Evolutionary conservation across 2,888 invertebrate genomes (phyloP).

Genomic region (Tachystola acroxantha): DNA sequence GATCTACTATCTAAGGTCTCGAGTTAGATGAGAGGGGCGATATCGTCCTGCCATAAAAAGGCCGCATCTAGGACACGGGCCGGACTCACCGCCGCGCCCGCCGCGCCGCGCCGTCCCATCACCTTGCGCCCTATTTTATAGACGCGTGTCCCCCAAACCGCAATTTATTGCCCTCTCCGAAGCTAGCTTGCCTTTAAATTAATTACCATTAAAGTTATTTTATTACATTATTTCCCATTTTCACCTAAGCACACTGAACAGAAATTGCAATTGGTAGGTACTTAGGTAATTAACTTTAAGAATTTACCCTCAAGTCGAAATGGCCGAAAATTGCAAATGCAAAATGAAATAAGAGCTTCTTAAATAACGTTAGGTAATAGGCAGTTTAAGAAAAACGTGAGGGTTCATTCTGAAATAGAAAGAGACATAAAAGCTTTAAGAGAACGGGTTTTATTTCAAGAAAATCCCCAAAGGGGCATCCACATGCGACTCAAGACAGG

Average conservation of each 20-base stretch:
- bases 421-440: too few species aligned
- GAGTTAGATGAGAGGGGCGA: slow-evolving; percentile 62
- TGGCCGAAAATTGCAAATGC: neutral
- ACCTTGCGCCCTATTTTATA: slow-evolving; percentile 63
- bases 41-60: slow-evolving; percentile 70
- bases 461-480: slow-evolving; percentile 3
- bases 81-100: slow-evolving; percentile 24
- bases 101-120: slow-evolving; percentile 55
- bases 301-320: neutral
- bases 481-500: slow-evolving; percentile 4
- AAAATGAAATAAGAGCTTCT: too few species aligned
- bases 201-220: slow-evolving; percentile 23
- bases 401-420: too few species aligned
- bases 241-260: slow-evolving; percentile 4
- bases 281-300: slow-evolving; percentile 6
- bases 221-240: slow-evolving; percentile 19
- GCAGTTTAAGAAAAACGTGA: too few species aligned
- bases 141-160: slow-evolving; percentile 56
- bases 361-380: too few species aligned
- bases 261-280: slow-evolving; percentile 1
- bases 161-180: slow-evolving; percentile 51
- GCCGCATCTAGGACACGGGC: slow-evolving; percentile 57
- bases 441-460: neutral
- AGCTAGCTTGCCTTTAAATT: slow-evolving; percentile 37
- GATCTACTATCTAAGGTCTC: slow-evolving; percentile 66